Base-by-base conservation (phyloP, 2,113 vertebrate genomes). In the Sebastes fasciatus region DNA sequence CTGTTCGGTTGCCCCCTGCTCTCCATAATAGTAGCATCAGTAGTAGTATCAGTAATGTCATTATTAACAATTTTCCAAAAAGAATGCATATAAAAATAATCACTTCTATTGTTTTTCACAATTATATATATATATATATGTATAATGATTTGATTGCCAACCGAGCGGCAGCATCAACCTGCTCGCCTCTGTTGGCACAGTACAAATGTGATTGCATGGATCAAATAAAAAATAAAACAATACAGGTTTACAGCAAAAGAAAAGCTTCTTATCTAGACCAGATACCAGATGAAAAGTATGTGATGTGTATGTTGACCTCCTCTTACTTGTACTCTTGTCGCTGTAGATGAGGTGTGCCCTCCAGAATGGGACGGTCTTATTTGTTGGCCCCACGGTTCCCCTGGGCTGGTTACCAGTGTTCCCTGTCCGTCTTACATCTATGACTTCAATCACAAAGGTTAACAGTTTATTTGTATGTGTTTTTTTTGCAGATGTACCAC, bases 401-500 rank as follows among this genome's bases (percentile, higher is more conserved):
- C 94, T 10, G 97, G 97, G 26, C 91, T 94, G 76, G 89, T 94
- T 1, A 94, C 91, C 17, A 95, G 94, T 81, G 94, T 97, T 6
- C 94, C 95, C 11, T 98, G 97, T 16, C 97, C 97, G 19, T 72
- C 91, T 83, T 98, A 98, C 84, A 92, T 98, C 87, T 97, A 97
- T 57, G 97, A 98, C 89, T 97, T 98, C 93, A 97, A 98, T 91
- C 97, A 97, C 86, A 96, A 96, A 94, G 97, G 97, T 97, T 92
- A 87, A 49, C 45, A 5, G 12, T 14, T 23, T 34, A 10, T 9
- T n/a, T 46, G 0, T 40, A 34, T 34, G 34, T 34, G 34, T 19
- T 74, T 5, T 5, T 12, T 8, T 60, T 4, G 3, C 0, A 70
- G 19, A 34, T 51, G 1, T 21, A 19, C 8, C 49, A 62, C 63